Base-by-base conservation (phyloP, 1,140 invertebrate genomes). In the Calliopsis andreniformis region DNA sequence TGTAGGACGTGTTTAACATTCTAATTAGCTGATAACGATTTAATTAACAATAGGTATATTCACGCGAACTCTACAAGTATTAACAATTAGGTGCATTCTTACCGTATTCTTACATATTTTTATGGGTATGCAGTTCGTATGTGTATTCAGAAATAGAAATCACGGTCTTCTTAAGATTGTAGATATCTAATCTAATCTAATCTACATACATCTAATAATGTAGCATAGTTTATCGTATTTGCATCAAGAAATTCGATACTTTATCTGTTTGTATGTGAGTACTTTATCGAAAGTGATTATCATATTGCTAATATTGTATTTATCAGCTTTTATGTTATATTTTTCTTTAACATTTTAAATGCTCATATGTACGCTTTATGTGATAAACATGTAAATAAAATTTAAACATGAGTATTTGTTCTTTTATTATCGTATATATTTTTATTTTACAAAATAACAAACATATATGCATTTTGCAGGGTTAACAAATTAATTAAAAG, bases 381-480 rank as follows among this genome's bases (percentile, higher is more conserved):
- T n/a, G n/a, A n/a, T n/a, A n/a, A n/a, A n/a, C n/a, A n/a, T n/a
- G n/a, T n/a, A n/a, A 39, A 10, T 39, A 39, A 10, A 39, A 39
- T 58, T 59, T 23, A 39, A 59, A 5, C 14, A 53, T 0, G 1
- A 51, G 16, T 23, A 7, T 55, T n/a, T n/a, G 35, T 59, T 7
- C 23, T 32, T 23, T 1, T 23, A 30, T 16, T 7, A 35, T 23
- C 4, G 7, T 67, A 3, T 28, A 1, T 28, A 14, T 43, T 56
- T 32, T 10, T 30, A 10, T 28, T 62, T 14, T n/a, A 35, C 10
- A 10, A n/a, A 14, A 49, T 16, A 2, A 63, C 39, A 58, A 14
- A 58, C 49, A 61, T 10, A 39, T 61, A 10, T 39, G 3, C n/a
- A 12, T 30, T 73, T 83, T 73, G 7, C 63, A 78, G 76, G 18